These are phyloP conservation scores for Eulemur rufifrons DNA, from an alignment of 2,113 vertebrate species.

Conservation along the genomic window DNA sequence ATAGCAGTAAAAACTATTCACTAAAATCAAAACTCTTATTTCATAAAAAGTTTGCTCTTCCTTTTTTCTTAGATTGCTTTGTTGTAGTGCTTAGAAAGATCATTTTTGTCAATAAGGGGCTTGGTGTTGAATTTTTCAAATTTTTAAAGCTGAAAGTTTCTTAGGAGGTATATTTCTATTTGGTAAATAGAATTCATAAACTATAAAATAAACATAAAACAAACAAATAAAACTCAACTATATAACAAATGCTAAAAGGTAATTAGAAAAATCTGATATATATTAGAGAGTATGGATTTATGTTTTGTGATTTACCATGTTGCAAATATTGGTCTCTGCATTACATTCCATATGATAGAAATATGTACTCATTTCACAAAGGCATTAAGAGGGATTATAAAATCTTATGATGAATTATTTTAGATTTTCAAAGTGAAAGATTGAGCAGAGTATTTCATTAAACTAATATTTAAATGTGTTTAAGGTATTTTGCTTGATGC, in stretches of 20 bases:
- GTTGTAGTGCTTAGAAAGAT: neutral
- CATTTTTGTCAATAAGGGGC: neutral
- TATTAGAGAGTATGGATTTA: neutral
- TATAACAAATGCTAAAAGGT: neutral
- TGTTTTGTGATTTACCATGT: neutral
- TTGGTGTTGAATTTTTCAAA: neutral
- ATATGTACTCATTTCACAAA: neutral
- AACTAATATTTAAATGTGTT: neutral
- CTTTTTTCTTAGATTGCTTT: neutral
- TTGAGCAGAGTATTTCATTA: neutral
- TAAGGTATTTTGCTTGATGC: constrained; percentile 2
- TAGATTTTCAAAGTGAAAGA: neutral
- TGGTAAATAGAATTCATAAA: neutral
- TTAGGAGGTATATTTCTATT: neutral
- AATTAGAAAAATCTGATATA: neutral
- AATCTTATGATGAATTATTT: neutral
- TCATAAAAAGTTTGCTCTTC: neutral
- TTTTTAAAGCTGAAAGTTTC: neutral
- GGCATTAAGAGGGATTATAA: neutral
- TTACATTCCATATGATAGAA: neutral
- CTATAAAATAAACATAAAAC: neutral
- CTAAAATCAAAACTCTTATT: neutral
- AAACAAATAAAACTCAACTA: neutral
- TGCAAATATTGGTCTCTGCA: neutral
- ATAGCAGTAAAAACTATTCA: neutral